Base-by-base conservation (phyloP, 1,140 invertebrate species). In the Asbolus verrucosus region DNA sequence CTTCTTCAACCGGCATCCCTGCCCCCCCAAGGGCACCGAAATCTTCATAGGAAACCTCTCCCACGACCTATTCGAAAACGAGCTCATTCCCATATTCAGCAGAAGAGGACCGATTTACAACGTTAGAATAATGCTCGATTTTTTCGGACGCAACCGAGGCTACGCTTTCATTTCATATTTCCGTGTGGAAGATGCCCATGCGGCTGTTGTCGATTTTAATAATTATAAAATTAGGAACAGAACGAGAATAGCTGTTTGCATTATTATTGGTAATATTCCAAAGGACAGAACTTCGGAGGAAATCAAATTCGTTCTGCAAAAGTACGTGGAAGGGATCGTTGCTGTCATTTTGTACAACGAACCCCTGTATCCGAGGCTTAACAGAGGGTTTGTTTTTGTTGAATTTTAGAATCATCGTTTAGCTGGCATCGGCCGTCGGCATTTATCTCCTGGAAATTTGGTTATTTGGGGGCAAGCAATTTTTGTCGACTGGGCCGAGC, bases 331-430 rank as follows among this genome's bases (percentile, higher is more conserved):
- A 6, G 79, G 78, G 1, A 71, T 94, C 9, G 82, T 84, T 0
- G 85, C 92, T 71, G 87, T 95, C 1, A 94, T 94, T 66, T 79
- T 94, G 13, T 94, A 95, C 78, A 88, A 87, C 1, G 85, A 84
- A 39, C 81, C 82, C n/a, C 79, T 81, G 15, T 86, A 94, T 76
- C 87, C 87, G 54, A 82, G 82, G 0, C 84, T 90, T 65, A 95
- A 94, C 80, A 82, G 93, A 14, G 93, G 94, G 0, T 96, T 93
- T 79, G 92, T 92, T n/a, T 96, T 96, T 78, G 90, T 95, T 5
- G 94, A 96, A 79, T 96, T 95, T 75, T 87, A 88, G 38, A 88
- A 84, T 73, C 94, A 96, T 76, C 83, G 89, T 33, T 85, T 88
- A 0, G 94, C 94, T 0, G 92, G 93, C 0, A 92, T 94, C 87